Evolutionary conservation across 2,888 invertebrate genomes (phyloP).

Genomic region (Minunthozetes semirufus): DNA sequence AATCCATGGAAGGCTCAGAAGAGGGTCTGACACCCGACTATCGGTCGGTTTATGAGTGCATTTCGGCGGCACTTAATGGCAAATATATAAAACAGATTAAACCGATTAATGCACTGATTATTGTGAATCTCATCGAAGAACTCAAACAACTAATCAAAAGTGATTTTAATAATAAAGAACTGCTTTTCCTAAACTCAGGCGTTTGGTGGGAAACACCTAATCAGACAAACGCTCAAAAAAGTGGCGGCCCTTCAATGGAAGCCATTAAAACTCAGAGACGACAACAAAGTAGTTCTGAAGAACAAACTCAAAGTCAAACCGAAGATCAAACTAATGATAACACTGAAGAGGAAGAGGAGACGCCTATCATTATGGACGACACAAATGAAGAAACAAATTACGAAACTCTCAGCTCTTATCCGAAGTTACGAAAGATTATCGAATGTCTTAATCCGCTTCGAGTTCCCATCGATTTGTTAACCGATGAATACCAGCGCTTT

Average conservation of each 20-base stretch:
- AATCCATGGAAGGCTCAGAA: too few species aligned
- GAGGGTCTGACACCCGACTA: background rate
- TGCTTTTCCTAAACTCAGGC: background rate
- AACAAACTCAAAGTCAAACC: too few species aligned
- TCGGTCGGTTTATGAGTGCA: background rate
- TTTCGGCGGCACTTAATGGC: background rate
- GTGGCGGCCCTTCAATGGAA: too few species aligned
- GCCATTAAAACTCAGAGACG: background rate
- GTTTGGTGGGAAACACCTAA: background rate
- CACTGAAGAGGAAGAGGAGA: background rate
- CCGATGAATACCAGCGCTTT: background rate
- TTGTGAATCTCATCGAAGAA: constrained; percentile 9
- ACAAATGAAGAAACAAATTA: background rate
- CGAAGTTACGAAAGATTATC: constrained; percentile 2
- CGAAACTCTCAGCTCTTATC: background rate
- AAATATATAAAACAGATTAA: background rate
- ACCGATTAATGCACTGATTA: constrained; percentile 8
- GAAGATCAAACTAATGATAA: background rate
- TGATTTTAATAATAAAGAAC: background rate
- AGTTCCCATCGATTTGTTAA: background rate
- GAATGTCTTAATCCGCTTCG: constrained; percentile 11
- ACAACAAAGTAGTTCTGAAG: background rate
- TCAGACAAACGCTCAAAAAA: background rate
- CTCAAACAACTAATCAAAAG: background rate
- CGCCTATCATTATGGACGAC: background rate